Evolutionary conservation across 2,888 invertebrate species (phyloP), one percentile per base, ranked within the genome.

Genomic region (Rhorus exstirpatorius): DNA sequence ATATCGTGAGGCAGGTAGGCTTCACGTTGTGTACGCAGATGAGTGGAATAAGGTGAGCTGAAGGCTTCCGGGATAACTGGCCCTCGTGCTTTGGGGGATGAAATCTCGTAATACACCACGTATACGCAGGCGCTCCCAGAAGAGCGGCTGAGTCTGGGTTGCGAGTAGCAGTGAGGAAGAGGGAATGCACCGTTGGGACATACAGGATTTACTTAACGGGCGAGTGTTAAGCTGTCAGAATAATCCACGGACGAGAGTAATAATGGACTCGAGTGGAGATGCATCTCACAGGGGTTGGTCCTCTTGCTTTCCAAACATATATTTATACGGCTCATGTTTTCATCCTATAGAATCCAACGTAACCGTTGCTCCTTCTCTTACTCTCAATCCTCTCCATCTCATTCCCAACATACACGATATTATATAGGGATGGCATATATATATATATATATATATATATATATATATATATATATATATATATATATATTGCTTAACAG

Each of bases 171-270:
- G 77, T 53, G 63, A 41, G 26, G 44, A 63, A 61, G 84, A 81
- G 83, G 83, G 76, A 84, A 85, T 85, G 77, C 71, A 76, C 84
- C 83, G 81, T 83, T 71, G 86, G 85, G 87, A 86, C 85, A 58
- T 58, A n/a, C n/a, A 77, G 88, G 90, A 90, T 90, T 91, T 90
- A 90, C 90, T 89, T 90, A 90, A 89, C 90, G 84, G 85, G 85
- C 83, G 89, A 89, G 89, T 87, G 90, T 89, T 90, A 89, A 90
- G 87, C 89, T 88, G 89, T 90, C 90, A 87, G 89, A 88, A 89
- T 90, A 90, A 90, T 90, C 89, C 88, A 87, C 87, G 84, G 86
- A 86, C 86, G 84, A 83, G 83, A 87, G 88, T 89, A 89, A 89
- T 90, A 90, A 90, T 89, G 88, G 89, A 89, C 87, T 88, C 83